Evolutionary conservation across 2,888 invertebrate species (phyloP).

Genomic region (Phaedon cochleariae): DNA sequence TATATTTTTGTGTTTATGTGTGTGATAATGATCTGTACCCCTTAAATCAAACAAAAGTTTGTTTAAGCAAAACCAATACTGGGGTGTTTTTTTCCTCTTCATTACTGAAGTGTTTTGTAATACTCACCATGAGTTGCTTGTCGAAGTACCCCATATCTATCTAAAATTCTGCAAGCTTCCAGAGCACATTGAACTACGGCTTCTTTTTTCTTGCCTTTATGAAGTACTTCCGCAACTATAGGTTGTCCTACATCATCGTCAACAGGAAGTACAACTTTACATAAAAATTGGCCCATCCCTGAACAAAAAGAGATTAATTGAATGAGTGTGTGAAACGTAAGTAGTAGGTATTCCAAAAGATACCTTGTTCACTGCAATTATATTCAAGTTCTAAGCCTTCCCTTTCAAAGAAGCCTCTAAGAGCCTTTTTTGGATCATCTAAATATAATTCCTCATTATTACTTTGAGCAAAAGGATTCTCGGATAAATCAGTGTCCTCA

Average conservation of each 20-base stretch:
- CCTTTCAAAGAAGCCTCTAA: constrained; percentile 93
- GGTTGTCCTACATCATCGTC: constrained; percentile 80
- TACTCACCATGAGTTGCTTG: constrained; percentile 83
- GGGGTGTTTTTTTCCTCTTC: too few relatives aligned
- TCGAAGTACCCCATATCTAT: constrained; percentile 84
- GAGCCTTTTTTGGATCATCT: constrained; percentile 94
- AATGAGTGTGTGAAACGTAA: not conserved
- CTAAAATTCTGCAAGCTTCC: constrained; percentile 92
- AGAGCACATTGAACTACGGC: constrained; percentile 92
- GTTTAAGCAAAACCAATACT: too few relatives aligned
- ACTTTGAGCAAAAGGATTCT: constrained; percentile 84
- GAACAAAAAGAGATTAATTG: not conserved
- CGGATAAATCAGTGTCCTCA: constrained; percentile 80
- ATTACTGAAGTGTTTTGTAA: too few relatives aligned
- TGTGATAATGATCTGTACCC: too few relatives aligned
- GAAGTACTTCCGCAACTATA: constrained; percentile 83
- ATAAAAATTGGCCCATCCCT: constrained; percentile 81
- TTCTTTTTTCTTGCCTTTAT: constrained; percentile 94
- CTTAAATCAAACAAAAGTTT: too few relatives aligned
- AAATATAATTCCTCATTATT: constrained; percentile 90
- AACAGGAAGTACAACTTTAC: constrained; percentile 83
- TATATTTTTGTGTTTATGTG: too few relatives aligned
- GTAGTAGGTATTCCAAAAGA: not conserved
- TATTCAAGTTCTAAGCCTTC: constrained; percentile 88
- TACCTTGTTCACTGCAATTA: constrained; percentile 83